Conservation (phyloP, 2,888 invertebrate genomes). For the Geotrupes spiniger region DNA sequence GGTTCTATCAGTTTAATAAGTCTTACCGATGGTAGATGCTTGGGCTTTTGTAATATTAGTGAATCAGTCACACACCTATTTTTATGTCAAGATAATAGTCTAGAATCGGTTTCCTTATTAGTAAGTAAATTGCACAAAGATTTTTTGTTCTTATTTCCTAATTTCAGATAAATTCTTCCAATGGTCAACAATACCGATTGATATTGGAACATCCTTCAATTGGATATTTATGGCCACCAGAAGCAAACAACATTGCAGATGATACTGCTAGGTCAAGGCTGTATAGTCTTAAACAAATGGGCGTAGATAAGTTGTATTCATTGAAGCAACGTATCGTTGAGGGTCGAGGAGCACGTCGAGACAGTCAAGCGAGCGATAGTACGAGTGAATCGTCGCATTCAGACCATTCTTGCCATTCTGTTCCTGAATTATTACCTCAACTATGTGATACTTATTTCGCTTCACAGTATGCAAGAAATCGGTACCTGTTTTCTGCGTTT, state of each 20-base stretch:
- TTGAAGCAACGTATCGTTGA: constrained; percentile 63
- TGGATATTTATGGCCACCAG: constrained; percentile 67
- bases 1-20: constrained; percentile 63
- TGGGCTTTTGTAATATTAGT: constrained; percentile 64
- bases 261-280: constrained; percentile 55
- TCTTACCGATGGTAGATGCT: constrained; percentile 65
- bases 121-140: constrained; percentile 51
- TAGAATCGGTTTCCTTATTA: constrained; percentile 61
- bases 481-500: constrained; percentile 59
- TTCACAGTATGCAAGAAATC: constrained; percentile 58
- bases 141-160: constrained; percentile 12
- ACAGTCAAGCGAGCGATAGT: constrained; percentile 44
- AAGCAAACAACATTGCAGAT: constrained; percentile 41
- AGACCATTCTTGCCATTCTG: constrained; percentile 32
- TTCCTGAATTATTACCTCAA: constrained; percentile 47
- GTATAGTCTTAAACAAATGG: constrained; percentile 64
- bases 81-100: constrained; percentile 70
- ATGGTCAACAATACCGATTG: constrained; percentile 78
- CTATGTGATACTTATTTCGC: constrained; percentile 56
- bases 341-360: constrained; percentile 44
- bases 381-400: constrained; percentile 42
- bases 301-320: constrained; percentile 65
- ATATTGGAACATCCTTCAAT: constrained; percentile 74
- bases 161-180: constrained; percentile 45
- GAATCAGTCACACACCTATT: constrained; percentile 63